These are phyloP conservation scores for Syngnathus scovelli DNA, from an alignment of 2,113 vertebrate species.

Conservation along the genomic window DNA sequence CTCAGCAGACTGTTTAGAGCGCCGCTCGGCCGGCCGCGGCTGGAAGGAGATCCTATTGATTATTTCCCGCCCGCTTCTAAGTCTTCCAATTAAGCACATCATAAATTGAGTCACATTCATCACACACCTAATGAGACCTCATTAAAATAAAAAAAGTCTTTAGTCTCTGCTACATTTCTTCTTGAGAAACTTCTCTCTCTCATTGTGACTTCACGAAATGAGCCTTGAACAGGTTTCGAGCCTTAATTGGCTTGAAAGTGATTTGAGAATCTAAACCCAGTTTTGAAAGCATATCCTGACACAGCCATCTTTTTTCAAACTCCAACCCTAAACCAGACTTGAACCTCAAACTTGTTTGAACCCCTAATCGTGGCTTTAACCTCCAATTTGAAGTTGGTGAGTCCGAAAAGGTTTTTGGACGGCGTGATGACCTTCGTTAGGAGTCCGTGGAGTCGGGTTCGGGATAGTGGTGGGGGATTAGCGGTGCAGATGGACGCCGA, in stretches of 20 bases:
- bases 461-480: not conserved
- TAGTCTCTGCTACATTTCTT: not conserved
- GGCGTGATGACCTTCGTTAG: no score
- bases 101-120: conserved; percentile 1
- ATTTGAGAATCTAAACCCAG: not conserved
- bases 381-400: not conserved
- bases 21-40: not conserved
- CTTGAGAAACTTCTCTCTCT: not conserved
- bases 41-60: not conserved
- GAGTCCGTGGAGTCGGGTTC: no score
- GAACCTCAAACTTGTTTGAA: not conserved
- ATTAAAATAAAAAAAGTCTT: conserved; percentile 1
- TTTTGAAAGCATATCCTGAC: not conserved
- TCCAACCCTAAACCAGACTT: no score
- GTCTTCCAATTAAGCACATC: conserved; percentile 7
- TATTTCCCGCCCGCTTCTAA: not conserved
- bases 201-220: not conserved
- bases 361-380: no score
- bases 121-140: not conserved
- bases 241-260: not conserved
- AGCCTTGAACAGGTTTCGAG: not conserved
- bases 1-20: not conserved
- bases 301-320: no score
- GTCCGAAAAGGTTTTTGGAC: not conserved
- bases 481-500: conserved; percentile 3